Base-by-base conservation (phyloP, 2,888 invertebrate species). In the Nowickia ferox region DNA sequence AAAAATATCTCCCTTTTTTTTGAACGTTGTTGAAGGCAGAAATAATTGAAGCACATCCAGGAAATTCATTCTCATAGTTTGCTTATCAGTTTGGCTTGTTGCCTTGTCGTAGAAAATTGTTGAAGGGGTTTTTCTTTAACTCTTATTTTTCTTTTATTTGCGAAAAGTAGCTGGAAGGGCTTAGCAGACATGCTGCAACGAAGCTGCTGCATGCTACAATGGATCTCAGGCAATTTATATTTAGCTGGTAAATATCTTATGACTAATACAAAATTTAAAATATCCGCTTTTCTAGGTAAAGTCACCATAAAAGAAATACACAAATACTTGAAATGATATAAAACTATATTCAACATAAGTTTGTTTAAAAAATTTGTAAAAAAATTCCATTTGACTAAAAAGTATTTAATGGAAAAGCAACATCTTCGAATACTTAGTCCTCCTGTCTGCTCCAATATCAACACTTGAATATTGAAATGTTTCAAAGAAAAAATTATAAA, bases 31-130 rank as follows among this genome's bases (percentile, higher is more conserved):
- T 87, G 80, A 87, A 87, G 61, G 51, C 30, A 80, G 51, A 75
- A 87, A 81, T 87, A 84, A 84, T 84, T 84, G 84, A 81, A 84
- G 81, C 80, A 84, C 80, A 84, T 87, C 84, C 86, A 84, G 84
- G 84, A 84, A 87, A 87, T 87, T 81, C 86, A 84, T 81, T 84
- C 80, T 84, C 77, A 74, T 84, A 84, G 77, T 87, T 84, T 87
- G 77, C 81, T 84, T 84, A 87, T 84, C 86, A 87, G 81, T 84
- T 81, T 87, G 86, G 86, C 86, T 81, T 10, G 59, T 10, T 87
- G 84, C 81, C 81, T 63, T 48, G 46, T 42, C 15, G 19, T 68
- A 69, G 72, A 72, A 83, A 69, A 74, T 30, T 63, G 10, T 63
- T 69, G 19, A 48, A n/a, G 63, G 38, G 59, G 44, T 15, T 9